Percentiles rank a stretch among this genome's conserved stretches.
These are phyloP conservation scores for Iguana delicatissima DNA, from an alignment of 2,797 vertebrate species.

Conservation along the genomic window DNA sequence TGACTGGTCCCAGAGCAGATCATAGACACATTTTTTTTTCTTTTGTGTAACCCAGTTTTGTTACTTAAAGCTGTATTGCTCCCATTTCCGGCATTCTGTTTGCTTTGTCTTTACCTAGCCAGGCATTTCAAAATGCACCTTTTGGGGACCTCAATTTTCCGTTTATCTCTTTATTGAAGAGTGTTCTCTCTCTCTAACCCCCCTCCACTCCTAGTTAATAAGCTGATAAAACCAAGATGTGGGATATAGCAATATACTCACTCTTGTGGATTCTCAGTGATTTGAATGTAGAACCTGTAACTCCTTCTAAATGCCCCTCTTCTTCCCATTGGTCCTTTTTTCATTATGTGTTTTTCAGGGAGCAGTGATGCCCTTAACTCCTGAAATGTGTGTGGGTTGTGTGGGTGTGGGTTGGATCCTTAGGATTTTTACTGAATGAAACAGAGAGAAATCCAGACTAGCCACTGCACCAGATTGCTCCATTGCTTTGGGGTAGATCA, in stretches of 20 bases:
- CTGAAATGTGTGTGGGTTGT: too few relatives aligned
- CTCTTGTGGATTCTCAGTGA: not conserved
- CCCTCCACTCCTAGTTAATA: not conserved
- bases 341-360: not conserved
- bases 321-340: not conserved
- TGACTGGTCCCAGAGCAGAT: not conserved
- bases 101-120: not conserved
- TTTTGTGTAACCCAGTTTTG: not conserved
- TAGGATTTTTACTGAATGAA: not conserved
- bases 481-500: not conserved
- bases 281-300: not conserved
- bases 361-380: not conserved
- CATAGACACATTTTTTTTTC: not conserved
- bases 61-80: not conserved
- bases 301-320: not conserved
- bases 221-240: constrained; percentile 38
- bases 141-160: constrained; percentile 44
- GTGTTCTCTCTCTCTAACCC: not conserved
- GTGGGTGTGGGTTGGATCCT: not conserved
- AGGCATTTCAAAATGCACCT: constrained; percentile 18
- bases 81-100: not conserved
- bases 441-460: not conserved
- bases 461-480: not conserved
- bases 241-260: not conserved
- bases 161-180: constrained; percentile 36